Conservation (phyloP, 1,140 invertebrate species). For the Mylabris phalerata region DNA sequence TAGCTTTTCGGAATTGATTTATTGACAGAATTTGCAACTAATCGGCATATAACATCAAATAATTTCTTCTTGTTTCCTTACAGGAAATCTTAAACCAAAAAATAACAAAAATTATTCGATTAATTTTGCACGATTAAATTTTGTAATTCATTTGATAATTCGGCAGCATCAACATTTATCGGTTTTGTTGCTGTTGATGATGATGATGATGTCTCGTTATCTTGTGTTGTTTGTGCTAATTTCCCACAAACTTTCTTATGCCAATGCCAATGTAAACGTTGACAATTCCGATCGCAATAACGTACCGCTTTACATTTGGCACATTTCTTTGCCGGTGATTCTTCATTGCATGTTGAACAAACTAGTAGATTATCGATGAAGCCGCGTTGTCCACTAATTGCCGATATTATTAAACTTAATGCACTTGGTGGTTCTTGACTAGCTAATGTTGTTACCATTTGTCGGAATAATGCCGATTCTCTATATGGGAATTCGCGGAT, state of each 20-base stretch:
- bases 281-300: slow-evolving; percentile 92
- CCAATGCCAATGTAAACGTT: slow-evolving; percentile 91
- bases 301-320: slow-evolving; percentile 89
- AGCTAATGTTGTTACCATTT: slow-evolving; percentile 70
- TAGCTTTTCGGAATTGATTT: too few relatives aligned
- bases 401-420: slow-evolving; percentile 68
- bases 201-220: too few relatives aligned
- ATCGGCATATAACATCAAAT: too few relatives aligned
- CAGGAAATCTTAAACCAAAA: too few relatives aligned
- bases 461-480: slow-evolving; percentile 78
- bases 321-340: slow-evolving; percentile 86
- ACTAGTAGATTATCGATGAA: slow-evolving; percentile 62
- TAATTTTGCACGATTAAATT: slow-evolving; percentile 21
- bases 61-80: too few relatives aligned
- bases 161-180: slow-evolving; percentile 19
- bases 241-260: slow-evolving; percentile 84
- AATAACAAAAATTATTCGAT: background rate
- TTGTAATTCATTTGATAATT: slow-evolving; percentile 24
- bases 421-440: slow-evolving; percentile 61
- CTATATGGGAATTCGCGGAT: slow-evolving; percentile 82
- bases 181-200: background rate
- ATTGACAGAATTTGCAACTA: too few relatives aligned
- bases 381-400: slow-evolving; percentile 83
- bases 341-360: slow-evolving; percentile 85
- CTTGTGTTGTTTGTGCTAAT: slow-evolving; percentile 37